phyloP scores from a whole-genome alignment of 2,888 invertebrate genomes.

The Rhimphoctona megacephalus region DNA sequence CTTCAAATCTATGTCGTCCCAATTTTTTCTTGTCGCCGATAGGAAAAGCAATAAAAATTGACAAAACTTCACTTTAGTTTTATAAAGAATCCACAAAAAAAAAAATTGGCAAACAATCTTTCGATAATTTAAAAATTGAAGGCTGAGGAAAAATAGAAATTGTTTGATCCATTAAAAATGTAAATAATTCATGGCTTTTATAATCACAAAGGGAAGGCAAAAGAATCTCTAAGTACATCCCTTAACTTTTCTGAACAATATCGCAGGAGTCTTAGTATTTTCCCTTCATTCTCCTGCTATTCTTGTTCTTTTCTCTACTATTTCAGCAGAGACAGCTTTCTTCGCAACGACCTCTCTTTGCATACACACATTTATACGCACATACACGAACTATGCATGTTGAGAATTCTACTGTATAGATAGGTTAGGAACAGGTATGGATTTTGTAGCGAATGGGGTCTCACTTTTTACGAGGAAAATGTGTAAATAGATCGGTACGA shows the following conservation, averaged over 20 bases:
- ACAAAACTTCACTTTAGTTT: neutral
- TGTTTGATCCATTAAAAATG: neutral
- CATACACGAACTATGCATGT: neutral
- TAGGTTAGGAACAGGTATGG: slow-evolving; percentile 36
- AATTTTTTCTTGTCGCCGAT: no score
- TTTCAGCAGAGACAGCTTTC: slow-evolving; percentile 53
- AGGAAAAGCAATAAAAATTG: no score
- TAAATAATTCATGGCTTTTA: neutral
- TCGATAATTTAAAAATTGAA: neutral
- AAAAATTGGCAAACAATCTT: neutral
- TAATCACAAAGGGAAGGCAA: neutral
- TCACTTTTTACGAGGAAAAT: slow-evolving; percentile 66
- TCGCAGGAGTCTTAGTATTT: slow-evolving; percentile 40
- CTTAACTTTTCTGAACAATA: slow-evolving; percentile 51
- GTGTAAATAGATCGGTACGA: slow-evolving; percentile 60
- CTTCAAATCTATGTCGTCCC: no score
- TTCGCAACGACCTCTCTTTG: slow-evolving; percentile 53
- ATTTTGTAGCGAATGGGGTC: slow-evolving; percentile 34
- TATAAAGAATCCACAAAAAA: neutral
- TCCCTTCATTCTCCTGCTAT: slow-evolving; percentile 44
- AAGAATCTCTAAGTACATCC: neutral
- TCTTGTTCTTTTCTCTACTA: slow-evolving; percentile 42
- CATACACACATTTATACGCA: neutral
- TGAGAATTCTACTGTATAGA: slow-evolving; percentile 30
- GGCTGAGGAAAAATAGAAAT: neutral